Evolutionary conservation across 2,797 vertebrate species (phyloP).

Genomic region (Gobionotothen gibberifrons): DNA sequence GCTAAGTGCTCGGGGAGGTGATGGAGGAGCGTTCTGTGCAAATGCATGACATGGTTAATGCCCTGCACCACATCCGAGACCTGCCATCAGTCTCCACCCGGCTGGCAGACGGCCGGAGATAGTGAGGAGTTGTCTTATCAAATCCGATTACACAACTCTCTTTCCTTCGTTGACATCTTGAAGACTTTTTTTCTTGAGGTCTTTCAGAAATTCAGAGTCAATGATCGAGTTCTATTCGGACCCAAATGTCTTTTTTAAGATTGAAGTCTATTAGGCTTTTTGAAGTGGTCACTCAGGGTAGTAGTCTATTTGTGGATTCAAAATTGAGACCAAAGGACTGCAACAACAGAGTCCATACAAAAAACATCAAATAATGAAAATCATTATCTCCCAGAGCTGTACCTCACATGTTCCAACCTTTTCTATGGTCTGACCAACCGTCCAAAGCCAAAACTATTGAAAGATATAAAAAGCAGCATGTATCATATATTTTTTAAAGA

Average conservation of each 20-base stretch:
- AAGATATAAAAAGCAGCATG: background rate
- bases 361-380: background rate
- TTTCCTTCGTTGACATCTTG: conserved; percentile 22
- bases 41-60: conserved; percentile 78
- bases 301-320: background rate
- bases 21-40: conserved; percentile 70
- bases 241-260: background rate
- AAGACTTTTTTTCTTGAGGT: conserved; percentile 1
- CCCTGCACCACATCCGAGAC: conserved; percentile 64
- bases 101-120: conserved; percentile 65
- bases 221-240: background rate
- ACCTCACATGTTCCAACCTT: background rate
- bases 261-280: conserved; percentile 2
- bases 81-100: conserved; percentile 58
- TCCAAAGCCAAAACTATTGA: background rate
- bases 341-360: background rate
- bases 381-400: background rate
- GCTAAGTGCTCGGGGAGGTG: conserved; percentile 73
- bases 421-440: too few species aligned
- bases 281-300: background rate
- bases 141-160: conserved; percentile 39
- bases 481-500: background rate
- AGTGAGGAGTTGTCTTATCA: conserved; percentile 57
- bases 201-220: background rate
- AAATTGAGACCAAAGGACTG: background rate